These are phyloP conservation scores for Tetragnatha montana DNA, from an alignment of 2,888 invertebrate genomes.

Conservation along the genomic window DNA sequence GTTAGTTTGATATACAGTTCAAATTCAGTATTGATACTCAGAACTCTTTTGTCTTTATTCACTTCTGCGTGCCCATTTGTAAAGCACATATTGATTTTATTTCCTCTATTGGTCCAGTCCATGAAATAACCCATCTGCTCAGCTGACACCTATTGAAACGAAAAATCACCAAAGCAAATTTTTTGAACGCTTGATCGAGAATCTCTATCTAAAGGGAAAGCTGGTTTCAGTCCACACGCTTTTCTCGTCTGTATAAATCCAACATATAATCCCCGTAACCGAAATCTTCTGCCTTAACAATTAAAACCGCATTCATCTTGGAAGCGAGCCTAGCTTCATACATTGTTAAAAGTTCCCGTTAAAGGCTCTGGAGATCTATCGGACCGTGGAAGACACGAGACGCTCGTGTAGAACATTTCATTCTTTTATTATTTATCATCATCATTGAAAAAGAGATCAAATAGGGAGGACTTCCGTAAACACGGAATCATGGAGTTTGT, in stretches of 20 bases:
- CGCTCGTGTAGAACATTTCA: neutral
- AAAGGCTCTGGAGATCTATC: slow-evolving; percentile 22
- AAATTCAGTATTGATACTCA: too few species aligned
- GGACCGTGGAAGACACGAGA: slow-evolving; percentile 42
- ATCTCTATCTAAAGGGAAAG: neutral
- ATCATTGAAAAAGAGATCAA: slow-evolving; percentile 13
- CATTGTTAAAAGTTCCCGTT: slow-evolving; percentile 44
- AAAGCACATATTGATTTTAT: too few species aligned
- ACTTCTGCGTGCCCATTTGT: too few species aligned
- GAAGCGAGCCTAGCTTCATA: slow-evolving; percentile 19
- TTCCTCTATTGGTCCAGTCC: too few species aligned
- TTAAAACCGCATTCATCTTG: neutral
- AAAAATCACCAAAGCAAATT: too few species aligned
- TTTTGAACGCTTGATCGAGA: too few species aligned
- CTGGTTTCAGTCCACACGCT: neutral
- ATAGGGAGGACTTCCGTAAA: slow-evolving; percentile 46
- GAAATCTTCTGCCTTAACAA: slow-evolving; percentile 2
- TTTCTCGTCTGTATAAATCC: slow-evolving; percentile 30
- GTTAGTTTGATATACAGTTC: too few species aligned
- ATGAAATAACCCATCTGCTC: too few species aligned
- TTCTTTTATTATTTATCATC: neutral
- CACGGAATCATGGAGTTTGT: slow-evolving; percentile 5
- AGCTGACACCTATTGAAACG: too few species aligned
- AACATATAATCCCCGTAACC: slow-evolving; percentile 12
- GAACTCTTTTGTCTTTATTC: too few species aligned